A percentile compares a stretch with the other conserved stretches of the same genome.
Evolutionary conservation across 2,113 vertebrate genomes (phyloP).

Genomic region (Sitta europaea): DNA sequence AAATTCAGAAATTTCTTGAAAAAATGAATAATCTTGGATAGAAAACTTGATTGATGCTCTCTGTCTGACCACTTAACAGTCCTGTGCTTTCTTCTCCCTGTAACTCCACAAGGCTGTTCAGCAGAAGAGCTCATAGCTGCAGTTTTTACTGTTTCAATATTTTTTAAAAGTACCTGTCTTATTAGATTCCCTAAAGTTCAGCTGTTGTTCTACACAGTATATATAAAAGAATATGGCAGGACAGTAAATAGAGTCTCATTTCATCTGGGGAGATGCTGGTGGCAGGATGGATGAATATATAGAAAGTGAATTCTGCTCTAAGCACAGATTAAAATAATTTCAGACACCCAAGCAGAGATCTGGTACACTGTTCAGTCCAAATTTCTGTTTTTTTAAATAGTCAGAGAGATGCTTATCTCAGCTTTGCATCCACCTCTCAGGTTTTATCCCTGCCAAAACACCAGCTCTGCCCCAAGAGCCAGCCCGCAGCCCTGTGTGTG

Average conservation of each 20-base stretch:
- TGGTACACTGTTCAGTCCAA: accelerated
- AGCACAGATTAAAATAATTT: background rate
- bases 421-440: background rate
- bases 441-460: background rate
- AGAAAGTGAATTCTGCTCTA: background rate
- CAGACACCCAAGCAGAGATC: background rate
- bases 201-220: background rate
- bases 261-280: background rate
- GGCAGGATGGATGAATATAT: background rate
- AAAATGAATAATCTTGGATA: background rate
- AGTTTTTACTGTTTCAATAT: background rate
- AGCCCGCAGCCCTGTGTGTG: background rate
- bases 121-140: background rate
- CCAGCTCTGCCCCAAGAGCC: accelerated
- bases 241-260: background rate
- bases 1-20: background rate
- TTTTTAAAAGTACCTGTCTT: background rate
- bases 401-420: background rate
- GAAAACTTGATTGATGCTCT: background rate
- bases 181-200: background rate
- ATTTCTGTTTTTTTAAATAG: background rate
- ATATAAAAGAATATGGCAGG: background rate
- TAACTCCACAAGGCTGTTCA: background rate
- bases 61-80: background rate
- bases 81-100: background rate